A percentile compares a stretch with the other conserved stretches of the same genome.
Conservation (phyloP, 2,113 vertebrate species). For the Microtus pennsylvanicus region DNA sequence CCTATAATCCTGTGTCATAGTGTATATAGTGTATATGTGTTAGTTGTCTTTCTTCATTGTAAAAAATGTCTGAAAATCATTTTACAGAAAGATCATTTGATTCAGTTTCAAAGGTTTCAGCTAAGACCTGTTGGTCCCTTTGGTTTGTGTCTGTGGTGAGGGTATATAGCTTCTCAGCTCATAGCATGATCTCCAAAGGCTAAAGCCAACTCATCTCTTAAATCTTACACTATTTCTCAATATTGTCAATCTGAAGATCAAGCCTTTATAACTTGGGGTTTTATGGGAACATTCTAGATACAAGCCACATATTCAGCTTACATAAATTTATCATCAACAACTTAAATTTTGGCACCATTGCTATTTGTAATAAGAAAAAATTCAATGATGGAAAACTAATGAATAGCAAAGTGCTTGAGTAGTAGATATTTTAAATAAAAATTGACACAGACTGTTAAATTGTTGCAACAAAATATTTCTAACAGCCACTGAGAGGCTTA, state of each 20-base stretch:
- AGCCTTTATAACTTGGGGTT: neutral
- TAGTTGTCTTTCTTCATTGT: neutral
- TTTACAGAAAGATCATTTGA: neutral
- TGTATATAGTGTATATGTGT: neutral
- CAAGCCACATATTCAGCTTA: no score
- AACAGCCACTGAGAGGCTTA: neutral
- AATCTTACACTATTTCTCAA: neutral
- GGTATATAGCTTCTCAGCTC: neutral
- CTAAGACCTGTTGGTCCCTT: neutral
- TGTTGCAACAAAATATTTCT: neutral
- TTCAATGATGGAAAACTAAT: neutral
- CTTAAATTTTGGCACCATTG: neutral
- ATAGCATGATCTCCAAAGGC: no score
- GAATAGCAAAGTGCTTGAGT: neutral
- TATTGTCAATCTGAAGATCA: neutral
- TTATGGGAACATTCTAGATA: neutral
- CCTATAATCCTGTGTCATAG: fast-evolving
- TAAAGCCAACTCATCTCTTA: no score
- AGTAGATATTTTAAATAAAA: neutral
- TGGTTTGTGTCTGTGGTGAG: neutral
- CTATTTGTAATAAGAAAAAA: neutral
- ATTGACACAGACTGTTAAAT: neutral
- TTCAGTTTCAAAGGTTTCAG: neutral
- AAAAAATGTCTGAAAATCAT: neutral
- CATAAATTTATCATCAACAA: neutral